These are phyloP conservation scores for Hoplodrina ambigua DNA, from an alignment of 2,888 invertebrate genomes.

Conservation along the genomic window DNA sequence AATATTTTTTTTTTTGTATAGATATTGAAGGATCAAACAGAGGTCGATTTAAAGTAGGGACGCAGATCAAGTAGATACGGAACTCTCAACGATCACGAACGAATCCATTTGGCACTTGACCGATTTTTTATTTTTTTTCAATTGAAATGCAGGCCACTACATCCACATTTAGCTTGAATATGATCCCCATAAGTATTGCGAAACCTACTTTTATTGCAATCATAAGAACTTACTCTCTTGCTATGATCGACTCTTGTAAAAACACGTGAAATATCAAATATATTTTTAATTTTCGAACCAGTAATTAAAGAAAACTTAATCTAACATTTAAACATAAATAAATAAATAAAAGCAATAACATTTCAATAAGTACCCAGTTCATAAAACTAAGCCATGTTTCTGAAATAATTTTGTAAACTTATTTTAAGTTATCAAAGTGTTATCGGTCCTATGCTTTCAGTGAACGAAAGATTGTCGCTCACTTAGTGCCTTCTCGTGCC, in stretches of 20 bases:
- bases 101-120: slow-evolving; percentile 34
- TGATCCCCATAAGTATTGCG: neutral
- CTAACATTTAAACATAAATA: neutral
- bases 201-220: neutral
- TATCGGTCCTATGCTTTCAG: slow-evolving; percentile 30
- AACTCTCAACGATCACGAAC: slow-evolving; percentile 16
- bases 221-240: too few relatives aligned
- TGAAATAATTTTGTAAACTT: slow-evolving; percentile 39
- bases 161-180: neutral
- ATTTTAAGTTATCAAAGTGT: slow-evolving; percentile 36
- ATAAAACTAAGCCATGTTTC: slow-evolving; percentile 24
- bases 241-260: too few relatives aligned
- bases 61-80: slow-evolving; percentile 17
- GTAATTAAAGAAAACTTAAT: too few relatives aligned
- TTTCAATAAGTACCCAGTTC: slow-evolving; percentile 21
- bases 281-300: too few relatives aligned
- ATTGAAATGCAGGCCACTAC: neutral
- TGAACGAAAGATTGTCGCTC: slow-evolving; percentile 29
- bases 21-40: slow-evolving; percentile 30
- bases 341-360: slow-evolving; percentile 10
- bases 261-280: too few relatives aligned
- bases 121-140: slow-evolving; percentile 28
- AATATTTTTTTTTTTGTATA: slow-evolving; percentile 18
- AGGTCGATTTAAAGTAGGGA: slow-evolving; percentile 34
- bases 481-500: slow-evolving; percentile 46